Conservation (phyloP, 2,888 invertebrate genomes). For the Tiphia femorata region DNA sequence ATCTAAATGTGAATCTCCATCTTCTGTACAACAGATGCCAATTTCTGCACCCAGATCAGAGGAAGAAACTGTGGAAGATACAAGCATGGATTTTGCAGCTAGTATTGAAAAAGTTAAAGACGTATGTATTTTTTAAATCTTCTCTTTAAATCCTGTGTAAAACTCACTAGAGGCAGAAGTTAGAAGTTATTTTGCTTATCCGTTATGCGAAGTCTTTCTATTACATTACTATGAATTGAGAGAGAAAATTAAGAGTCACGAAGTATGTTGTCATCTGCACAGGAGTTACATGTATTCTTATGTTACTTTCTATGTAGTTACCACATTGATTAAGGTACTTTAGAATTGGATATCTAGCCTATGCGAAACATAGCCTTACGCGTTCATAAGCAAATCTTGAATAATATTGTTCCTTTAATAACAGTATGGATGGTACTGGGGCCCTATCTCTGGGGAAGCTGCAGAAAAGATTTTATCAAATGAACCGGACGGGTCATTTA, state of each 20-base stretch:
- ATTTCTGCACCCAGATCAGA: constrained; percentile 70
- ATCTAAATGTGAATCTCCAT: constrained; percentile 60
- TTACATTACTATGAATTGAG: too few species aligned
- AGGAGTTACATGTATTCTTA: too few species aligned
- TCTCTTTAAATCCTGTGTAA: too few species aligned
- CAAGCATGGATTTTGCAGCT: constrained; percentile 86
- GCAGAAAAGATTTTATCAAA: constrained; percentile 92
- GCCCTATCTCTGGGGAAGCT: constrained; percentile 90
- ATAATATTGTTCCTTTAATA: constrained; percentile 31
- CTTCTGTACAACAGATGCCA: constrained; percentile 52
- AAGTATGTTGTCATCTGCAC: too few species aligned
- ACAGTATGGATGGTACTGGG: constrained; percentile 97
- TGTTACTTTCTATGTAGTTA: too few species aligned
- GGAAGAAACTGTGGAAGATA: constrained; percentile 69
- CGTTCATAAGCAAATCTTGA: too few species aligned
- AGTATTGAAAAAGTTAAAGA: constrained; percentile 95
- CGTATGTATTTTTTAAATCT: constrained; percentile 73
- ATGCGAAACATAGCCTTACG: neutral
- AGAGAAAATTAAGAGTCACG: too few species aligned
- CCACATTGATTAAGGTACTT: neutral
- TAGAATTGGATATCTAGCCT: neutral
- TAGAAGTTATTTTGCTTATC: too few species aligned
- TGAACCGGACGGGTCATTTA: constrained; percentile 94
- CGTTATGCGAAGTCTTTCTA: too few species aligned
- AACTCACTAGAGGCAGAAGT: too few species aligned